Conservation (phyloP, 2,888 invertebrate genomes). For the Eupsilia transversa region DNA sequence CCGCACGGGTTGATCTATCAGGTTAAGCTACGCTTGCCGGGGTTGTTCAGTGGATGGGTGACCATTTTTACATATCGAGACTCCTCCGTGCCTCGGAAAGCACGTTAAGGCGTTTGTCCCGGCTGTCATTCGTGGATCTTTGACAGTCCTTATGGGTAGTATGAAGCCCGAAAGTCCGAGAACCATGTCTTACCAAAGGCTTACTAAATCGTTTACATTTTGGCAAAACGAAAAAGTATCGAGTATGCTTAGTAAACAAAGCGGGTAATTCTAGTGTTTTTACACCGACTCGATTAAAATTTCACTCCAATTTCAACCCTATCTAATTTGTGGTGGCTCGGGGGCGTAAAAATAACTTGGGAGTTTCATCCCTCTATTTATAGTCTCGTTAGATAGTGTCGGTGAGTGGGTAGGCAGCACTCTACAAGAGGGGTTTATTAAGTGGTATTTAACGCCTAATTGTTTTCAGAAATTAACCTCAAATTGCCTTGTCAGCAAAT, state of each 20-base stretch:
- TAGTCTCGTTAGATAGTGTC: not conserved
- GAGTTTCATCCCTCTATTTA: conserved; percentile 34
- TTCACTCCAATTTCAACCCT: conserved; percentile 50
- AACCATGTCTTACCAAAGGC: too few species aligned
- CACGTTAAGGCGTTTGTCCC: too few species aligned
- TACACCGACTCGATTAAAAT: conserved; percentile 55
- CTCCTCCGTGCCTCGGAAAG: too few species aligned
- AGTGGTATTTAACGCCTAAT: conserved; percentile 2
- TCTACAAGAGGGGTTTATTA: not conserved
- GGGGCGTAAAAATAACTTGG: conserved; percentile 61
- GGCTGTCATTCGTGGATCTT: too few species aligned
- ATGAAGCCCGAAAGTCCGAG: too few species aligned
- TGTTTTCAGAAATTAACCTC: not conserved
- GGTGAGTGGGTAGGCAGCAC: not conserved
- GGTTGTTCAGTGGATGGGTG: too few species aligned
- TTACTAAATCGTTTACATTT: not conserved
- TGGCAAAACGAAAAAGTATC: not conserved
- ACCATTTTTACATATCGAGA: too few species aligned
- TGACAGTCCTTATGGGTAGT: too few species aligned
- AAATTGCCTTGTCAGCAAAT: not conserved
- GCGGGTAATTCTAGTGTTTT: conserved; percentile 26
- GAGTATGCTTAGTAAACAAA: conserved; percentile 7
- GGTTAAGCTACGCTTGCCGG: too few species aligned
- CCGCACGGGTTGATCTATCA: too few species aligned
- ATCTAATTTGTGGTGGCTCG: conserved; percentile 55